Percentiles rank a stretch among this genome's conserved stretches.
These are phyloP conservation scores for Melanotaenia boesemani DNA, from an alignment of 2,797 vertebrate genomes.

Conservation along the genomic window DNA sequence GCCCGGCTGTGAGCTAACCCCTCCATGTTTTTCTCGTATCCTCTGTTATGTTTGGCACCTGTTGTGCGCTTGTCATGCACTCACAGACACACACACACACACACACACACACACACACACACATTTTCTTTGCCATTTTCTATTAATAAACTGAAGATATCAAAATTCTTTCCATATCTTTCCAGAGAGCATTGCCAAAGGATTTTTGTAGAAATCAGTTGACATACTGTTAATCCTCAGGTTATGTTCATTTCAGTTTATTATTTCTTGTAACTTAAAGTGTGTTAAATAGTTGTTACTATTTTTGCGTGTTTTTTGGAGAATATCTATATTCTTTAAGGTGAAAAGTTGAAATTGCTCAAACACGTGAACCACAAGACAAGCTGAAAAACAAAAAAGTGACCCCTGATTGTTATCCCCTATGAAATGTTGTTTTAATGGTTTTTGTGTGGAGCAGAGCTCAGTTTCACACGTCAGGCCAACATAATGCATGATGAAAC, in stretches of 20 bases:
- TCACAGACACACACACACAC: conserved; percentile 14
- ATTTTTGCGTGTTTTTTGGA: neutral
- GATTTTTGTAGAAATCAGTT: conserved; percentile 17
- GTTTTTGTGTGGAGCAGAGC: conserved; percentile 2
- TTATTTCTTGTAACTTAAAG: neutral
- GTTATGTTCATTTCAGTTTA: conserved; percentile 2
- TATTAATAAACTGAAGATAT: conserved; percentile 72
- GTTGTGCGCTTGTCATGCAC: conserved; percentile 48
- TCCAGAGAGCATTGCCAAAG: conserved; percentile 15
- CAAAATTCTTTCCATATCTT: conserved; percentile 63
- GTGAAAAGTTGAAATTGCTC: too few relatives aligned
- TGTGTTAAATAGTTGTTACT: neutral
- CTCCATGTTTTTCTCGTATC: conserved; percentile 72
- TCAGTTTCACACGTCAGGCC: conserved; percentile 39
- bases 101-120: conserved; percentile 22
- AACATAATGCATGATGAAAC: conserved; percentile 40
- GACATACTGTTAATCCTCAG: conserved; percentile 8
- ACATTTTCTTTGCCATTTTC: conserved; percentile 49
- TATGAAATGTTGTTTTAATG: conserved; percentile 44
- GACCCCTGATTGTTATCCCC: conserved; percentile 39
- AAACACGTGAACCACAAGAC: neutral
- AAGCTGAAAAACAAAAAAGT: conserved; percentile 22
- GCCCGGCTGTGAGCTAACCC: conserved; percentile 75
- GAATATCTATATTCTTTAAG: neutral
- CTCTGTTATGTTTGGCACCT: conserved; percentile 82